phyloP scores from a whole-genome alignment of 2,113 vertebrate species.

The Misgurnus anguillicaudatus region DNA sequence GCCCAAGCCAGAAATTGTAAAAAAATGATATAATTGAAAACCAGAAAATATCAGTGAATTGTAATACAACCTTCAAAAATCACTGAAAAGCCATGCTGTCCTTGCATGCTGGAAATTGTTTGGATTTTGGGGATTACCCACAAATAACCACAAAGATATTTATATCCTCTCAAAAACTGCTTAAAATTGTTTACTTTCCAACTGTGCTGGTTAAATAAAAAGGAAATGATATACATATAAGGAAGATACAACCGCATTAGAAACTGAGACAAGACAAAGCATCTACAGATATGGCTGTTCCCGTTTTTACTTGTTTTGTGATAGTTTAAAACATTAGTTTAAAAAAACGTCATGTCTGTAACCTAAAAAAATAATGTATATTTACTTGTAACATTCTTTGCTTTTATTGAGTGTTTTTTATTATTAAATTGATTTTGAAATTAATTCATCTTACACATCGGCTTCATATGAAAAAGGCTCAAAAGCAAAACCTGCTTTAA shows the following conservation, averaged over 20 bases:
- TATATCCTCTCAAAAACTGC: not conserved
- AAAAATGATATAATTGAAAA: too few relatives aligned
- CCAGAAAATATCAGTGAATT: too few relatives aligned
- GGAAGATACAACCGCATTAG: conserved; percentile 44
- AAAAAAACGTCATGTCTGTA: not conserved
- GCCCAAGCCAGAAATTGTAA: not conserved
- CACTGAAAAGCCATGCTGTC: too few relatives aligned
- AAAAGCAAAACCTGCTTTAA: too few relatives aligned
- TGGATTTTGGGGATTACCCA: not conserved
- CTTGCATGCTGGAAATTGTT: not conserved
- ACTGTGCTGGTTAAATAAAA: not conserved
- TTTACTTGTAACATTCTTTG: too few relatives aligned
- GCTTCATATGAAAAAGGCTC: too few relatives aligned
- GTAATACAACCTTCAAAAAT: too few relatives aligned
- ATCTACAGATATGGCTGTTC: not conserved
- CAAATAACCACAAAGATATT: not conserved
- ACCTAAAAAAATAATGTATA: too few relatives aligned
- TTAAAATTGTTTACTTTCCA: not conserved
- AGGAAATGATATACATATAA: conserved; percentile 45
- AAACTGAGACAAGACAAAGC: not conserved
- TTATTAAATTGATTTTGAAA: too few relatives aligned
- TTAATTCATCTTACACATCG: too few relatives aligned
- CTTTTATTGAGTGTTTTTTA: too few relatives aligned
- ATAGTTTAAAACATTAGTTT: not conserved
- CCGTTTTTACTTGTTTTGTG: not conserved